Evolutionary conservation across 1,140 invertebrate genomes (phyloP), one percentile per base, ranked within the genome.

Genomic region (Procambarus clarkii): DNA sequence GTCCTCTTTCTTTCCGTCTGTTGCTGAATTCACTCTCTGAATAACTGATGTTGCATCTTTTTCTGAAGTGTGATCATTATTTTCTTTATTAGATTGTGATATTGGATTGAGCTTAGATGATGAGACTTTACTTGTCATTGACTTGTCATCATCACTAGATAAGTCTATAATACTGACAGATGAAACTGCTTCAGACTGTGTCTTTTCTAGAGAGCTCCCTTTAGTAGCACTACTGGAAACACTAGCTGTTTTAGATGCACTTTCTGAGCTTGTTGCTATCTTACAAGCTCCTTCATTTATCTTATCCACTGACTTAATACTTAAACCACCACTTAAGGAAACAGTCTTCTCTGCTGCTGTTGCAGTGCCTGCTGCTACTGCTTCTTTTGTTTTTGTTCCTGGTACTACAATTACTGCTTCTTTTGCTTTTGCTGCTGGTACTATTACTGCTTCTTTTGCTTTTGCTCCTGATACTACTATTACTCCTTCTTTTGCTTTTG

Each of bases 91-190:
- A 48, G 45, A 64, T 1, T 48, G 21, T 45, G 34, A 54, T 3
- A 48, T 11, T 54, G 44, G n/a, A 15, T 60, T 60, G 3, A 46
- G 34, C 24, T 60, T 48, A 34, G 46, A 60, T 46, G 80, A 74
- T 54, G 50, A 54, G n/a, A 80, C 69, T 85, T 69, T 82, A 58
- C 74, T 86, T n/a, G 50, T 50, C 24, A 82, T n/a, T 21, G 92
- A 54, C 74, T 90, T 92, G 69, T 92, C 92, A 21, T 92, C 92
- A 81, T 92, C 92, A 85, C 92, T 92, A 21, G 92, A 92, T 45
- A 92, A 90, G 77, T 92, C 92, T 82, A 92, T 92, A 54, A 92
- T 50, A 80, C 82, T 91, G 21, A 91, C 82, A 50, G 87, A 86
- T 18, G 64, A 18, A 60, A 48, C 45, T 34, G 44, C 24, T 44